Evolutionary conservation across 2,797 vertebrate species (phyloP).

Genomic region (Ispidina lecontei): DNA sequence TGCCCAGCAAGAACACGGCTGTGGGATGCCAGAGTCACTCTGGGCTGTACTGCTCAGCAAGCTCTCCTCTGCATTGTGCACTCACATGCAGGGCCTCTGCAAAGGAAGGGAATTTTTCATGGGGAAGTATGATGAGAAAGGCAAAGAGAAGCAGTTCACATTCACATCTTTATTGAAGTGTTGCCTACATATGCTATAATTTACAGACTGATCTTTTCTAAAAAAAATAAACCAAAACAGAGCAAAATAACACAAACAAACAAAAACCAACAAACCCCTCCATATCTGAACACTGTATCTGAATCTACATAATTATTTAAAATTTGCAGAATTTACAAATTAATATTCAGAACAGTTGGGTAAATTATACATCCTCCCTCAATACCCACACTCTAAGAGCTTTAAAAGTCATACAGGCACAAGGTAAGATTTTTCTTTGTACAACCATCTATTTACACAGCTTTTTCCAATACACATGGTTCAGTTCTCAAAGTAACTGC

Average conservation of each 20-base stretch:
- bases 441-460: slow-evolving; percentile 83
- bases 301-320: slow-evolving; percentile 69
- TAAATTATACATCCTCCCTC: slow-evolving; percentile 79
- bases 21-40: not conserved
- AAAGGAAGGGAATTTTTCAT: not conserved
- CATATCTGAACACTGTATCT: slow-evolving; percentile 69
- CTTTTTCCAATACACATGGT: slow-evolving; percentile 73
- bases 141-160: slow-evolving; percentile 39
- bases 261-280: slow-evolving; percentile 30
- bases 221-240: not conserved
- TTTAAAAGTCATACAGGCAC: slow-evolving; percentile 82
- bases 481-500: slow-evolving; percentile 71
- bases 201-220: slow-evolving; percentile 69
- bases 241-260: not conserved
- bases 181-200: slow-evolving; percentile 68
- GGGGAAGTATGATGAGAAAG: not conserved
- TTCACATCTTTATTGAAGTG: slow-evolving; percentile 79
- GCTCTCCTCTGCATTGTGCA: not conserved
- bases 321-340: slow-evolving; percentile 83
- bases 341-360: slow-evolving; percentile 72
- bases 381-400: slow-evolving; percentile 73
- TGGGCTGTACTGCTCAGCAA: not conserved
- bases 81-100: not conserved
- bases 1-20: not conserved
- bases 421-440: slow-evolving; percentile 77